A percentile compares a stretch with the other conserved stretches of the same genome.
These are phyloP conservation scores for Falcunculus frontatus DNA, from an alignment of 2,113 vertebrate genomes.

Conservation along the genomic window DNA sequence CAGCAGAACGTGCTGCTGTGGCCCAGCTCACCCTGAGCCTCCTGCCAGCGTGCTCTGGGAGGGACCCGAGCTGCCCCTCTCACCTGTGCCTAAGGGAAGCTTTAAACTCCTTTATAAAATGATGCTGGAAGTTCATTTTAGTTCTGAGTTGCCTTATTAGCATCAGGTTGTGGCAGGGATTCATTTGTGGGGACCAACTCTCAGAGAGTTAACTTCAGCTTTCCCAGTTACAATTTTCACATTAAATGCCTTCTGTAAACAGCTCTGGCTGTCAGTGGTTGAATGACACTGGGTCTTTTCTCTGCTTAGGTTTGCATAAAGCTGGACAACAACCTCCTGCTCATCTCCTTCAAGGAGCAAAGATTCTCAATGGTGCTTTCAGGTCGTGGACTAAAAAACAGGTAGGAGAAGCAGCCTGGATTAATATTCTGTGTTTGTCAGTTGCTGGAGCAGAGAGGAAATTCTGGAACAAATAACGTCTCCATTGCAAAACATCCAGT, in stretches of 20 bases:
- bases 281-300: neutral
- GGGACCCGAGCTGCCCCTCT: neutral
- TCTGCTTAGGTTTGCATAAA: conserved; percentile 89
- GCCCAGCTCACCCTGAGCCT: neutral
- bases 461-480: neutral
- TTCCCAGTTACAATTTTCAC: neutral
- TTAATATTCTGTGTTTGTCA: neutral
- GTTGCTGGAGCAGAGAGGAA: neutral
- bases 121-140: neutral
- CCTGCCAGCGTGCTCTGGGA: neutral
- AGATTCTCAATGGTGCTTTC: conserved; percentile 97
- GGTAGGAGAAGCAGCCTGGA: conserved; percentile 67
- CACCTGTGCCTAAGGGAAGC: neutral
- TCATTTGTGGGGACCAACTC: neutral
- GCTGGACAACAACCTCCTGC: conserved; percentile 89
- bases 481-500: neutral
- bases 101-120: neutral
- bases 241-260: neutral
- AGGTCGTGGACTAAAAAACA: conserved; percentile 98
- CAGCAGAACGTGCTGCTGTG: neutral
- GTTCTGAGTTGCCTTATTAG: neutral
- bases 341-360: conserved; percentile 94
- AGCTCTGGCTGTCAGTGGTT: neutral
- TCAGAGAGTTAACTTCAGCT: neutral
- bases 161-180: neutral